A percentile compares a stretch with the other conserved stretches of the same genome.
Evolutionary conservation across 1,140 invertebrate species (phyloP).

Genomic region (Andrena cerasifolii): DNA sequence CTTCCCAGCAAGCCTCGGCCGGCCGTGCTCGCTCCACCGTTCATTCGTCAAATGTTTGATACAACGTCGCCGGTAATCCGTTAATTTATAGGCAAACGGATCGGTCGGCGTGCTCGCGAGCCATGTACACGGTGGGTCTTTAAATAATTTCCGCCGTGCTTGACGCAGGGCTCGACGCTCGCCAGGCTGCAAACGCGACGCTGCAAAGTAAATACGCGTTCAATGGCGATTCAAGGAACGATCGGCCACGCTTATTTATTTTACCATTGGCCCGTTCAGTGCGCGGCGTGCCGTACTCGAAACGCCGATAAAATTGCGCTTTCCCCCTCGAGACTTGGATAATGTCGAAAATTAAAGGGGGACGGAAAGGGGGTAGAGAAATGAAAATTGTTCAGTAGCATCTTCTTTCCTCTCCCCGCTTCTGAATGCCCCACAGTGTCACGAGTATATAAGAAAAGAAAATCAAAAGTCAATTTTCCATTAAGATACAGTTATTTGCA

Average conservation of each 20-base stretch:
- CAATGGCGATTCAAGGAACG: slow-evolving; percentile 46
- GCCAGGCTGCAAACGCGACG: background rate
- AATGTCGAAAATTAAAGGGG: background rate
- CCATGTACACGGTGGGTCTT: background rate
- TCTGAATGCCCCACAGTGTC: too few species aligned
- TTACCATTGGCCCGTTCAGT: slow-evolving; percentile 20
- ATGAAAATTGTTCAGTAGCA: too few species aligned
- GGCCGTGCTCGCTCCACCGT: background rate
- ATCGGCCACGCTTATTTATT: slow-evolving; percentile 48
- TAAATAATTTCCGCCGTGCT: background rate
- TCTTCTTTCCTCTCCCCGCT: too few species aligned
- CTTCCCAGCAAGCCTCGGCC: background rate
- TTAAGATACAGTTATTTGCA: too few species aligned
- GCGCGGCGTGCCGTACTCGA: background rate
- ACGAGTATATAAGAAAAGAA: too few species aligned
- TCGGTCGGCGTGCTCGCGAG: background rate
- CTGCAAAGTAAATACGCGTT: slow-evolving; percentile 38
- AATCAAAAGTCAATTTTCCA: too few species aligned
- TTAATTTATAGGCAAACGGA: slow-evolving; percentile 17
- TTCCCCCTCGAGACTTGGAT: background rate
- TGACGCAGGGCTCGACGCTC: background rate
- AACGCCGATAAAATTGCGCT: background rate
- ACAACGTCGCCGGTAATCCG: background rate
- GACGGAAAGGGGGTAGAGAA: background rate
- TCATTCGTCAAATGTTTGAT: background rate